Percentiles rank a stretch among this genome's conserved stretches.
phyloP scores from a whole-genome alignment of 2,113 vertebrate genomes.

The Halcyon senegalensis region DNA sequence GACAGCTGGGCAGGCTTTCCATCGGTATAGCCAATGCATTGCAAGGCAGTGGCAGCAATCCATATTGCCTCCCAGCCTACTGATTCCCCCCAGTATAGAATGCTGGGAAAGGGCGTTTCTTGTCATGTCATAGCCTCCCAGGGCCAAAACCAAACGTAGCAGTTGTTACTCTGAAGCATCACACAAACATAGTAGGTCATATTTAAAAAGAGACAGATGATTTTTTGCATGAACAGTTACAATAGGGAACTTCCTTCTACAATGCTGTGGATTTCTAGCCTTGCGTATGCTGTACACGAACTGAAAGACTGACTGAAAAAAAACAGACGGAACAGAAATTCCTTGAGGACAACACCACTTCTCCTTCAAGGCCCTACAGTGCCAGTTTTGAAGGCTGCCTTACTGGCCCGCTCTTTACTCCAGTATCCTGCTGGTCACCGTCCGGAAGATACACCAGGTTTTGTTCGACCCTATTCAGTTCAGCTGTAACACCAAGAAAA shows the following conservation, averaged over 20 bases:
- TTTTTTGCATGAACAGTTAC: background rate
- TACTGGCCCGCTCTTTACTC: background rate
- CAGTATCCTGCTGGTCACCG: background rate
- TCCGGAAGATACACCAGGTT: background rate
- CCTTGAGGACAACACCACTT: background rate
- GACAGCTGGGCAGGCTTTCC: background rate
- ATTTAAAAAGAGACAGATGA: background rate
- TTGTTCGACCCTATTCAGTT: background rate
- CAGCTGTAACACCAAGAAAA: background rate
- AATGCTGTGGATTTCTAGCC: too few relatives aligned
- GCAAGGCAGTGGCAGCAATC: background rate
- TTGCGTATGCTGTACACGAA: background rate
- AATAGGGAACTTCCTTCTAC: background rate
- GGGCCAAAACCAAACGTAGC: accelerated
- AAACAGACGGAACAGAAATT: background rate
- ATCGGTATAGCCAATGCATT: background rate
- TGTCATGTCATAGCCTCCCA: background rate
- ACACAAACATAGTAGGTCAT: background rate
- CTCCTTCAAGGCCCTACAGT: background rate
- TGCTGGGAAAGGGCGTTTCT: background rate
- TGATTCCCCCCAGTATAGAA: background rate
- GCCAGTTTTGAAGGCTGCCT: background rate
- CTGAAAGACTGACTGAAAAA: background rate
- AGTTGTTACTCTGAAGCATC: background rate
- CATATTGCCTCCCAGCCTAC: background rate